Base-by-base conservation (phyloP, 2,888 invertebrate genomes). In the Bruchidius siliquastri region DNA sequence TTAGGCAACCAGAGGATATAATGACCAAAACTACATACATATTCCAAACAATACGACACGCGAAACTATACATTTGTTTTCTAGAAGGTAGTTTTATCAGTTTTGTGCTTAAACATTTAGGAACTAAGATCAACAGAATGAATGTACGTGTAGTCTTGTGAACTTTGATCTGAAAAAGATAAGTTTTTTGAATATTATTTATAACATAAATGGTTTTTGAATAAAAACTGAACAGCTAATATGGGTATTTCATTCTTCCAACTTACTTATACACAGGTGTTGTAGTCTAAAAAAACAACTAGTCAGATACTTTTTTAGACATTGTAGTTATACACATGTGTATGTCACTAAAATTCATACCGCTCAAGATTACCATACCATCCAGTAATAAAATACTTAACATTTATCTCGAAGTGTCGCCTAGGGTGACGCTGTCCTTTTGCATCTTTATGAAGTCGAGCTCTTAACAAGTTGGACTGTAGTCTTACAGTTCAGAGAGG, bases 101-200 rank as follows among this genome's bases (percentile, higher is more conserved):
- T 81, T 79, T 81, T 80, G 82, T 82, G 81, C 80, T 82, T 81
- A 79, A 76, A 78, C 79, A 77, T 76, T 79, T 79, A 79, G 79
- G 72, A 79, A 76, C 13, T 80, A 80, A 81, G 79, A 77, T 73
- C 77, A 78, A 79, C 81, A 78, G 81, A 82, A 80, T 82, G 82
- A 77, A 80, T 82, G 82, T 82, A 77, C 76, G 78, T 81, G 80
- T 81, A 81, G 80, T 80, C 78, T 80, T 81, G 81, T 81, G 80
- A 77, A 80, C 76, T 79, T 79, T 77, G 80, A 79, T 79, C 77
- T 80, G 80, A 80, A 78, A 69, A 77, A 76, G 79, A 79, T 81
- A 78, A n/a, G 78, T 77, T 79, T 78, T 76, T 79, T 77, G 78
- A 81, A 79, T 79, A 80, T 77, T 78, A 79, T 79, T 80, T 78